Percentiles rank a stretch among this genome's conserved stretches.
phyloP scores from a whole-genome alignment of 2,113 vertebrate species.

The Scopus umbretta region DNA sequence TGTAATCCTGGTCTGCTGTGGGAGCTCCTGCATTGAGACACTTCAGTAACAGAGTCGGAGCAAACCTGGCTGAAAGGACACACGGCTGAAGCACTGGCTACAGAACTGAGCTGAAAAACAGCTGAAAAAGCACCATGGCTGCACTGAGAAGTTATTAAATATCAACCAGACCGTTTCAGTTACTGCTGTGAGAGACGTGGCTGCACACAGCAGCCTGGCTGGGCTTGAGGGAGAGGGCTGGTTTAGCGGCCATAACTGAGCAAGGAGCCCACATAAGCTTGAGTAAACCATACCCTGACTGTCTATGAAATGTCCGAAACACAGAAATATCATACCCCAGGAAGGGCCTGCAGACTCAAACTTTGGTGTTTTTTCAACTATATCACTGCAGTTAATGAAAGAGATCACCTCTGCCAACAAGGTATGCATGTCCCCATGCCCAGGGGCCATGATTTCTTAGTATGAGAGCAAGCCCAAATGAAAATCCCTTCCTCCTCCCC shows the following conservation, averaged over 20 bases:
- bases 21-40: not conserved
- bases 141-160: not conserved
- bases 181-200: not conserved
- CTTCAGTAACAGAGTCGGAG: not conserved
- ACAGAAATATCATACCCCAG: not conserved
- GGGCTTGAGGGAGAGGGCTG: rapidly evolving
- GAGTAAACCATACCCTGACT: not conserved
- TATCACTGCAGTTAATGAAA: not conserved
- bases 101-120: not conserved
- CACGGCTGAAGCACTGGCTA: rapidly evolving
- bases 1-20: not conserved
- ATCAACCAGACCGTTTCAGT: not conserved
- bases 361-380: not conserved
- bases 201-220: not conserved
- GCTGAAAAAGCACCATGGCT: not conserved
- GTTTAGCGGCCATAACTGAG: not conserved
- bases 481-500: not conserved
- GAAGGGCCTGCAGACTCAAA: not conserved
- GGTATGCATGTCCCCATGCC: rapidly evolving
- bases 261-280: not conserved
- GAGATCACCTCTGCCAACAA: not conserved
- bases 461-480: not conserved
- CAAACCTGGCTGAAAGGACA: not conserved
- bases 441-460: not conserved
- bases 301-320: not conserved